These are phyloP conservation scores for Meloidogyne floridensis DNA, from an alignment of 1,140 invertebrate species.

Conservation along the genomic window DNA sequence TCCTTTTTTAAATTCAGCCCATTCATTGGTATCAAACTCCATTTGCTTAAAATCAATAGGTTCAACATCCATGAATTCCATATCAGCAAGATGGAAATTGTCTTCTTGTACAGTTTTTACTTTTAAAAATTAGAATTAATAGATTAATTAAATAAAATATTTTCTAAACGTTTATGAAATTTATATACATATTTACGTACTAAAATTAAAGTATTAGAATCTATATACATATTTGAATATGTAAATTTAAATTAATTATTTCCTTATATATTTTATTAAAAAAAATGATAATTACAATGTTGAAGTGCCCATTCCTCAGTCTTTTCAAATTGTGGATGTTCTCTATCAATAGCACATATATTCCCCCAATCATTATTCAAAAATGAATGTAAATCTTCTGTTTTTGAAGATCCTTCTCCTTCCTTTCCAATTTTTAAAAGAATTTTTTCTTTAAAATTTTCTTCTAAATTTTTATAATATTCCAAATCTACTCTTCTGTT, in stretches of 20 bases:
- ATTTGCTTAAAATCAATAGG: not conserved
- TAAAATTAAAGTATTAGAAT: no score
- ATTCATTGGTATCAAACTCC: not conserved
- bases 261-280: not conserved
- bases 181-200: no score
- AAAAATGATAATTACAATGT: not conserved
- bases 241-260: no score
- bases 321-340: not conserved
- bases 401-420: not conserved
- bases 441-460: conserved; percentile 3
- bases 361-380: not conserved
- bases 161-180: not conserved
- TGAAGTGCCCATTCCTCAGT: not conserved
- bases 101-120: not conserved
- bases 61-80: not conserved
- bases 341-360: not conserved
- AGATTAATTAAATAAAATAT: not conserved
- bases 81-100: not conserved
- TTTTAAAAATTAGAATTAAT: not conserved
- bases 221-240: no score
- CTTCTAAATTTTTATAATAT: not conserved
- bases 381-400: not conserved
- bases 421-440: not conserved
- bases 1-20: conserved; percentile 1
- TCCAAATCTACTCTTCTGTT: conserved; percentile 2